Percentiles rank a stretch among this genome's conserved stretches.
Evolutionary conservation across 2,113 vertebrate genomes (phyloP).

Genomic region (Pleuronectes platessa): DNA sequence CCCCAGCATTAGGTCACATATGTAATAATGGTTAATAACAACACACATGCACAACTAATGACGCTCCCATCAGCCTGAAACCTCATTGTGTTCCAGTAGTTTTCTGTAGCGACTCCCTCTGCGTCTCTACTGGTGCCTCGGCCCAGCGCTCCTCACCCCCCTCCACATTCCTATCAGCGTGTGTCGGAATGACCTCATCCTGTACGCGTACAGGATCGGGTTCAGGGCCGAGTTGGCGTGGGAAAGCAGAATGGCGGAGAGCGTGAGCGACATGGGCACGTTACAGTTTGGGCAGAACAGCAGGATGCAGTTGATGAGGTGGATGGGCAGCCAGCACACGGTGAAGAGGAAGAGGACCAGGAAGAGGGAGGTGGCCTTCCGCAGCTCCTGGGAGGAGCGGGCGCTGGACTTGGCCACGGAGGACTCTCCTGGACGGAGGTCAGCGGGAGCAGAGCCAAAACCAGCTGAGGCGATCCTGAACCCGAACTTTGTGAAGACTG

Average conservation of each 20-base stretch:
- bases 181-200: conserved; percentile 70
- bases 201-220: conserved; percentile 73
- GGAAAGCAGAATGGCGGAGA: conserved; percentile 70
- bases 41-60: too few relatives aligned
- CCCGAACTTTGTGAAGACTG: not conserved
- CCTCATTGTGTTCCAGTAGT: too few relatives aligned
- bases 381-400: conserved; percentile 34
- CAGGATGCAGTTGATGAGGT: conserved; percentile 70
- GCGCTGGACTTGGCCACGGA: not conserved
- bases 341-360: conserved; percentile 71
- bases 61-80: too few relatives aligned
- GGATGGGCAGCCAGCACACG: conserved; percentile 77
- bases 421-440: not conserved
- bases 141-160: not conserved
- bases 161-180: conserved; percentile 56
- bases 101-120: too few relatives aligned
- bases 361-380: conserved; percentile 69
- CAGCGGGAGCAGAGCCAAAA: not conserved
- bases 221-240: conserved; percentile 78
- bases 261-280: conserved; percentile 55
- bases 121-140: not conserved
- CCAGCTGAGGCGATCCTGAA: not conserved
- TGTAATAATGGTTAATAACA: too few relatives aligned
- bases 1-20: too few relatives aligned
- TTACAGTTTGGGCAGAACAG: conserved; percentile 53